Base-by-base conservation (phyloP, 1,140 invertebrate genomes). In the Drosophila subobscura region DNA sequence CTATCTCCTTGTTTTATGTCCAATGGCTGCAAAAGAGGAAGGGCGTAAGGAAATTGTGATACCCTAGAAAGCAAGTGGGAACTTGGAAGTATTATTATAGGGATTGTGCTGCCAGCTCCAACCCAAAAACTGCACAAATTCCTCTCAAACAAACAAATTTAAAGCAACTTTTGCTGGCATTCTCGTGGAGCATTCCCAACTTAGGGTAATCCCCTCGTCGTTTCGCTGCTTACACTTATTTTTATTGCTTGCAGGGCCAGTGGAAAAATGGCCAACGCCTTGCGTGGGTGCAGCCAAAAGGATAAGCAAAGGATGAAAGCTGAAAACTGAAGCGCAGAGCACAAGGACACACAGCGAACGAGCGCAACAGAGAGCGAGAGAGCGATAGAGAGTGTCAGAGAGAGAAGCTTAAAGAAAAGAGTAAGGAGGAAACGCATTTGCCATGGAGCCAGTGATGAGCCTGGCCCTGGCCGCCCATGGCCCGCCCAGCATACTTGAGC, bases 401-500 rank as follows among this genome's bases (percentile, higher is more conserved):
- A 51, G 27, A 52, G 23, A 20, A 58, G 49, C 42, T 25, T 25
- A 66, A 74, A 23, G 20, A 22, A 1, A 47, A 51, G 46, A 54
- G 51, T 57, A 44, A 61, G 45, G 37, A 67, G 60, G 52, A 66
- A 72, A 77, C 64, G 58, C 66, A 86, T 78, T 60, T 73, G 76
- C 64, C 77, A 89, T 89, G 84, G 85, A 89, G 75, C 83, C 83
- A 12, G 84, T 88, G 8, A 89, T 89, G 83, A 89, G 85, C 52
- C 45, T 91, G 46, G 89, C 90, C 8, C 54, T 91, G 64, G 79
- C 89, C 8, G 90, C 89, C 50, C 90, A 91, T 61, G 90, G 86
- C 4, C 90, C 90, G 76, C 90, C 90, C 54, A 91, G 71, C 73
- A 91, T 91, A 79, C 63, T 91, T 54, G 90, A 90, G 68, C 90